phyloP scores from a whole-genome alignment of 2,113 vertebrate species.

The Geococcyx californianus region DNA sequence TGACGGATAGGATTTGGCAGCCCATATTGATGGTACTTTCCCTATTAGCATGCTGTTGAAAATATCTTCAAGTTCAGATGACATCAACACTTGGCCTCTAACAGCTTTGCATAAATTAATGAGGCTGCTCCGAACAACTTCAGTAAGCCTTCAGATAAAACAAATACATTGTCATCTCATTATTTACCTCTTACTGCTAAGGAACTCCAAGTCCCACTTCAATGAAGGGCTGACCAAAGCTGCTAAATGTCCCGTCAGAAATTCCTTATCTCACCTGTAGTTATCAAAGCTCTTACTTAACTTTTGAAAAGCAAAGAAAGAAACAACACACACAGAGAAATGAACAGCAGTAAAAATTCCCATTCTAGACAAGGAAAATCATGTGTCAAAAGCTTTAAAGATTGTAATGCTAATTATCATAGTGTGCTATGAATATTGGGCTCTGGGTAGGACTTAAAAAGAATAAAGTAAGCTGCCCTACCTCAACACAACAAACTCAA shows the following conservation, averaged over 20 bases:
- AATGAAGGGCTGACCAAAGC: neutral
- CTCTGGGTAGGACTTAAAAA: neutral
- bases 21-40: conserved; percentile 89
- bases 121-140: conserved; percentile 84
- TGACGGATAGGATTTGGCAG: conserved; percentile 91
- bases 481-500: neutral
- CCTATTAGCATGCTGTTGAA: conserved; percentile 89
- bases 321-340: neutral
- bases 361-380: neutral
- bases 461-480: neutral
- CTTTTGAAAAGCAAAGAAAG: neutral
- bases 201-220: neutral
- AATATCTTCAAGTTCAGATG: conserved; percentile 88
- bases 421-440: neutral
- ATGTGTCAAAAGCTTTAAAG: neutral
- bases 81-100: conserved; percentile 93
- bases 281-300: neutral
- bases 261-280: neutral
- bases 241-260: neutral
- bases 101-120: conserved; percentile 85
- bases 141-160: conserved; percentile 79
- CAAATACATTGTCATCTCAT: neutral
- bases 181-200: neutral
- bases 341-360: neutral
- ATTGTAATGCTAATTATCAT: neutral